A percentile compares a stretch with the other conserved stretches of the same genome.
Evolutionary conservation across 2,113 vertebrate genomes (phyloP).

Genomic region (Gymnarchus niloticus): DNA sequence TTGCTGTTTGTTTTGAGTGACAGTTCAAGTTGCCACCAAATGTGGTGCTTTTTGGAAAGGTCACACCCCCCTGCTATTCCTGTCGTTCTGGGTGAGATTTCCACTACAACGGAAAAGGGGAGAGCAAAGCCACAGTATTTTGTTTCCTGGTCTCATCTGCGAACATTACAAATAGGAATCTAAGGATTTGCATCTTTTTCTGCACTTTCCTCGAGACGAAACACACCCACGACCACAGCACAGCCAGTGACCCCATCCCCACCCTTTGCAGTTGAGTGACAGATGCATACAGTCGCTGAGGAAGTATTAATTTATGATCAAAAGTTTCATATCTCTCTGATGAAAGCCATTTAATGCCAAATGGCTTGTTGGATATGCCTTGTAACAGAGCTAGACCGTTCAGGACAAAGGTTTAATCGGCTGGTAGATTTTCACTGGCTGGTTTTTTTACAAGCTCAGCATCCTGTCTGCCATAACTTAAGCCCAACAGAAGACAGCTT

Average conservation of each 20-base stretch:
- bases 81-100: neutral
- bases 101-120: neutral
- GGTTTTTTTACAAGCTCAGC: neutral
- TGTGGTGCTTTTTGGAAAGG: neutral
- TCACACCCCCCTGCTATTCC: neutral
- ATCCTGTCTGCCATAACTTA: neutral
- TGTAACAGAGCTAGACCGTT: constrained; percentile 25
- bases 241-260: constrained; percentile 41
- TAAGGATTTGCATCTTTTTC: neutral
- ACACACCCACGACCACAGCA: constrained; percentile 33
- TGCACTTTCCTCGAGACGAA: constrained; percentile 39
- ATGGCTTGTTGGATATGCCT: constrained; percentile 4
- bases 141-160: neutral
- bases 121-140: neutral
- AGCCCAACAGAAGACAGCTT: neutral
- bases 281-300: constrained; percentile 23
- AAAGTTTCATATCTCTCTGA: constrained; percentile 54
- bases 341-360: constrained; percentile 44
- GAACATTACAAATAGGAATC: neutral
- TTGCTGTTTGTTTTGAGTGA: neutral
- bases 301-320: constrained; percentile 50
- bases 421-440: too few relatives aligned
- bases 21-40: neutral
- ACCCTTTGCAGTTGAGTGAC: constrained; percentile 34
- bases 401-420: constrained; percentile 7